Percentiles rank a stretch among this genome's conserved stretches.
Evolutionary conservation across 2,797 vertebrate genomes (phyloP).

Genomic region (Xiphorhynchus erythropygius): DNA sequence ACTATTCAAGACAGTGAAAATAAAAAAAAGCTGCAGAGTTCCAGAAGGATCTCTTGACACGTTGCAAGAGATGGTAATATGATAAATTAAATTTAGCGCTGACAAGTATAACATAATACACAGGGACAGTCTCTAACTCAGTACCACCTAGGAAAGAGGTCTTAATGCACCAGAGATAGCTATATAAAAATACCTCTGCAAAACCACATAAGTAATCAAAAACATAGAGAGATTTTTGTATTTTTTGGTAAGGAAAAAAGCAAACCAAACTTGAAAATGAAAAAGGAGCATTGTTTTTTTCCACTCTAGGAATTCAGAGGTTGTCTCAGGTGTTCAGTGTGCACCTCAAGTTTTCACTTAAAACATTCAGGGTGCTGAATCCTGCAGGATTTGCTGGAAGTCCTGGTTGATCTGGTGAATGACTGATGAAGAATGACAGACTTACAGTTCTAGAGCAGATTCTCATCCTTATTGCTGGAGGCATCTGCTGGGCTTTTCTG

Average conservation of each 20-base stretch:
- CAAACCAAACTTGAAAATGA: background rate
- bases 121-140: background rate
- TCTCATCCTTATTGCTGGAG: background rate
- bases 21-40: background rate
- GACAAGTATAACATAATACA: background rate
- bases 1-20: background rate
- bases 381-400: background rate
- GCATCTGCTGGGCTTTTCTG: background rate
- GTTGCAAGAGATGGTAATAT: background rate
- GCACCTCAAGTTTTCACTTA: background rate
- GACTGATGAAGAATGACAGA: background rate
- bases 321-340: background rate
- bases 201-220: background rate
- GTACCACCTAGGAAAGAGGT: background rate
- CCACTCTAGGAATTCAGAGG: background rate
- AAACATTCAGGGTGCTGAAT: background rate
- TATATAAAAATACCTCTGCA: background rate
- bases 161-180: background rate
- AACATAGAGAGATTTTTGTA: background rate
- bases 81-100: background rate
- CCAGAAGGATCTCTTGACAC: background rate
- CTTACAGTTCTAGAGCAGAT: background rate
- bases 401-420: background rate
- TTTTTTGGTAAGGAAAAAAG: background rate
- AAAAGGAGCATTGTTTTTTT: background rate